phyloP scores from a whole-genome alignment of 2,888 invertebrate species.

The Drosophila birchii region DNA sequence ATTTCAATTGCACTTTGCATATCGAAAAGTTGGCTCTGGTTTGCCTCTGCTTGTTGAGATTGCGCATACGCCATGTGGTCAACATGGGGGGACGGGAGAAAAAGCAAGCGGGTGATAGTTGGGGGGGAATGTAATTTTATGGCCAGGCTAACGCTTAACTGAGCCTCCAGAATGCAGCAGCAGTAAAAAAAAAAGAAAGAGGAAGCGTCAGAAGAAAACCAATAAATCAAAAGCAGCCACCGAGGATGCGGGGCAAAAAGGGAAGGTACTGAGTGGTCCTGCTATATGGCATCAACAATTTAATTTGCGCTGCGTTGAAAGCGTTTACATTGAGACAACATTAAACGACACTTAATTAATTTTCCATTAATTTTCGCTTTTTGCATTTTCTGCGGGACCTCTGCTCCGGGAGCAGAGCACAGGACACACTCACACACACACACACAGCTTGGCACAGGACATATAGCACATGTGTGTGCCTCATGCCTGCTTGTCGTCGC shows the following conservation, averaged over 20 bases:
- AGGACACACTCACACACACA: not conserved
- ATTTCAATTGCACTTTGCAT: constrained; percentile 71
- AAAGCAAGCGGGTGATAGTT: not conserved
- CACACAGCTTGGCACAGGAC: too few relatives aligned
- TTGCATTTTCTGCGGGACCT: constrained; percentile 32
- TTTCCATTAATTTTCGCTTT: constrained; percentile 74
- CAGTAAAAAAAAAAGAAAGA: not conserved
- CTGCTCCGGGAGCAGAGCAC: constrained; percentile 4
- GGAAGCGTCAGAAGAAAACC: constrained; percentile 52
- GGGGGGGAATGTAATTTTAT: constrained; percentile 59
- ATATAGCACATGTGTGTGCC: constrained; percentile 1
- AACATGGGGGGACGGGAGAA: not conserved
- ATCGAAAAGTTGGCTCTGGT: constrained; percentile 17
- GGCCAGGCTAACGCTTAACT: constrained; percentile 57
- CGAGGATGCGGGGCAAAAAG: constrained; percentile 2
- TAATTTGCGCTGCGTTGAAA: constrained; percentile 74
- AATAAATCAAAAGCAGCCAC: constrained; percentile 69
- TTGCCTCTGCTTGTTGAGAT: constrained; percentile 55
- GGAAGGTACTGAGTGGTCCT: constrained; percentile 13
- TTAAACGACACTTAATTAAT: constrained; percentile 77
- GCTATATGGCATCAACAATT: constrained; percentile 61
- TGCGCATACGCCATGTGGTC: constrained; percentile 57
- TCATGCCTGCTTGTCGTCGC: constrained; percentile 27
- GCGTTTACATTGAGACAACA: constrained; percentile 78
- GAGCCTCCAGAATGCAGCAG: constrained; percentile 47